Percentiles rank a stretch among this genome's conserved stretches.
These are phyloP conservation scores for Liasis olivaceus DNA, from an alignment of 2,797 vertebrate genomes.

Conservation along the genomic window DNA sequence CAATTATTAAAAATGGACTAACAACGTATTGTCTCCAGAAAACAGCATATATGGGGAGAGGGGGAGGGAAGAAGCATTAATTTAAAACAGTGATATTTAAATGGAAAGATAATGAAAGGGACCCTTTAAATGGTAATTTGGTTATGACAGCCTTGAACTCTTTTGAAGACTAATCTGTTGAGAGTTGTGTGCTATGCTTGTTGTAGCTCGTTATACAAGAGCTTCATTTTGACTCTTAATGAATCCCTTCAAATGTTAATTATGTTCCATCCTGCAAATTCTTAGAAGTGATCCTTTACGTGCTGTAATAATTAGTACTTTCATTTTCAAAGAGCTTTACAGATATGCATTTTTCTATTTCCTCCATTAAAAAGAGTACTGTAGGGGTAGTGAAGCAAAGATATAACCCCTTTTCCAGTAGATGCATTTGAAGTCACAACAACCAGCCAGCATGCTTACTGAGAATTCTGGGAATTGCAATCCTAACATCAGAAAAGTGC, in stretches of 20 bases:
- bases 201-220: slow-evolving; percentile 37
- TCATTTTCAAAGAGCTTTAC: slow-evolving; percentile 36
- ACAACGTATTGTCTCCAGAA: neutral
- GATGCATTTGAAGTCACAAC: neutral
- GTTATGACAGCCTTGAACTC: slow-evolving; percentile 15
- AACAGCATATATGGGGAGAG: neutral
- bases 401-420: neutral
- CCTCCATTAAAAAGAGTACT: neutral
- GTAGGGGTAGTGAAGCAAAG: neutral
- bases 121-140: slow-evolving; percentile 10
- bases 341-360: slow-evolving; percentile 15
- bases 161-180: slow-evolving; percentile 14
- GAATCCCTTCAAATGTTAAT: slow-evolving; percentile 29
- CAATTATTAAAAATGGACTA: slow-evolving; percentile 8
- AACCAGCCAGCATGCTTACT: neutral
- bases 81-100: slow-evolving; percentile 39
- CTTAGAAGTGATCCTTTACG: slow-evolving; percentile 29
- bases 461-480: neutral
- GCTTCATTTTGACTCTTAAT: slow-evolving; percentile 39
- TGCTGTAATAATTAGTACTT: slow-evolving; percentile 31
- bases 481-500: neutral
- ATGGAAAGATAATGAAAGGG: slow-evolving; percentile 33
- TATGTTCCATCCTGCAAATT: slow-evolving; percentile 8
- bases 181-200: slow-evolving; percentile 15
- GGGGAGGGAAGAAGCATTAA: neutral